phyloP scores from a whole-genome alignment of 1,140 invertebrate genomes.

The Drosophila orena region DNA sequence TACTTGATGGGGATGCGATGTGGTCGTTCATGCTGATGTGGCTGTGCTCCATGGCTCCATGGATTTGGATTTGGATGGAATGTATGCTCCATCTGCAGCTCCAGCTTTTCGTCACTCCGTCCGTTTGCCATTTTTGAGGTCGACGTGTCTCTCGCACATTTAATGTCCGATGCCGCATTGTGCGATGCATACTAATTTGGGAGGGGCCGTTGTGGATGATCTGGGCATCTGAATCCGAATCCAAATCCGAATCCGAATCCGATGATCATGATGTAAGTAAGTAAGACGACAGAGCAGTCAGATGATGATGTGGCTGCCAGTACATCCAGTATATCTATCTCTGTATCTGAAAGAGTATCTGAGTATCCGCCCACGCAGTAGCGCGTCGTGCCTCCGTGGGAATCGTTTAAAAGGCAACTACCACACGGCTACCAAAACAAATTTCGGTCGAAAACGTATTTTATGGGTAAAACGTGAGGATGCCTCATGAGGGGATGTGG shows the following conservation, averaged over 20 bases:
- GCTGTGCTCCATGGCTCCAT: slow-evolving; percentile 2
- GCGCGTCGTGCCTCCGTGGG: slow-evolving; percentile 55
- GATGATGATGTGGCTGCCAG: slow-evolving; percentile 20
- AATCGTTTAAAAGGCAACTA: slow-evolving; percentile 52
- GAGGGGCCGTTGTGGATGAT: slow-evolving; percentile 25
- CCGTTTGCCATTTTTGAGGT: slow-evolving; percentile 58
- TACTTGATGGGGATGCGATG: slow-evolving; percentile 58
- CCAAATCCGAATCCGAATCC: neutral
- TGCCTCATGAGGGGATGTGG: slow-evolving; percentile 41
- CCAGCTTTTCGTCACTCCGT: neutral
- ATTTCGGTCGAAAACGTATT: slow-evolving; percentile 80
- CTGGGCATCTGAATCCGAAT: slow-evolving; percentile 57
- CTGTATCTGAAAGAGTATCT: slow-evolving; percentile 1
- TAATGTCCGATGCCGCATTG: slow-evolving; percentile 52
- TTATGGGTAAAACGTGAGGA: slow-evolving; percentile 78
- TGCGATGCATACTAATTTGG: slow-evolving; percentile 70
- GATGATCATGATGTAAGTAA: slow-evolving; percentile 40
- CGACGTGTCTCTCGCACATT: slow-evolving; percentile 68
- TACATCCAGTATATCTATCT: slow-evolving; percentile 13
- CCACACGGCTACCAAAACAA: slow-evolving; percentile 50
- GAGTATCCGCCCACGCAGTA: slow-evolving; percentile 46
- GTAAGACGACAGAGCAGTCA: slow-evolving; percentile 51
- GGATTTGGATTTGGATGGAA: slow-evolving; percentile 11
- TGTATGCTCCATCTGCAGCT: slow-evolving; percentile 39
- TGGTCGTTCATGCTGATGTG: slow-evolving; percentile 51